These are phyloP conservation scores for Lycopodina hypogea DNA, from an alignment of 37 sponge, comb jelly and placozoan species.

Conservation along the genomic window DNA sequence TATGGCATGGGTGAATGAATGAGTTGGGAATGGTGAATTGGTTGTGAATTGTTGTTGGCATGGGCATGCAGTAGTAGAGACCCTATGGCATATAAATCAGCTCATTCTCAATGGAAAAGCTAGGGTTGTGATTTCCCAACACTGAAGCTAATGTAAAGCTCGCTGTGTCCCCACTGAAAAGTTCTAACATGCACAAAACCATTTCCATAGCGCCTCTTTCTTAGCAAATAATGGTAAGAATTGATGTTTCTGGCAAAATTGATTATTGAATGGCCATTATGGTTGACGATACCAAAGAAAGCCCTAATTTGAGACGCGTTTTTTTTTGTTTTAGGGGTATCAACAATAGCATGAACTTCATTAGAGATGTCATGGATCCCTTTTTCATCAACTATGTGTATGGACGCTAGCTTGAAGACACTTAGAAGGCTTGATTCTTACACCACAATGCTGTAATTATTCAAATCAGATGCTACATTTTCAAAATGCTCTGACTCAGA, in stretches of 20 bases:
- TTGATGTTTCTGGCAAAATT: not conserved
- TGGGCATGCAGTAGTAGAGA: too few species aligned
- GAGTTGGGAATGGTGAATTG: too few species aligned
- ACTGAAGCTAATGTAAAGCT: slow-evolving; percentile 9
- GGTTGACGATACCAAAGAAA: slow-evolving; percentile 35
- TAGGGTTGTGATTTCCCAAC: slow-evolving; percentile 40
- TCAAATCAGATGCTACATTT: too few species aligned
- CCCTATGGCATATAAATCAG: slow-evolving; percentile 29
- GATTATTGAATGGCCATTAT: slow-evolving; percentile 23
- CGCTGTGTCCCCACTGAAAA: slow-evolving; percentile 12
- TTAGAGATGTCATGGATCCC: slow-evolving; percentile 4
- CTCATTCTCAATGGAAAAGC: slow-evolving; percentile 3
- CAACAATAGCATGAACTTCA: too few species aligned
- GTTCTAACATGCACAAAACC: too few species aligned
- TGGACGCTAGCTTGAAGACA: too few species aligned
- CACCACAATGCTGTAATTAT: too few species aligned
- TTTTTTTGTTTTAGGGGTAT: slow-evolving; percentile 13
- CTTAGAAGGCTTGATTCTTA: too few species aligned
- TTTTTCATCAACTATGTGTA: slow-evolving; percentile 8
- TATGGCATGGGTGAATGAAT: too few species aligned
- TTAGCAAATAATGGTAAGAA: not conserved
- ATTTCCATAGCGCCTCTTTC: not conserved
- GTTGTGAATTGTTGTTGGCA: too few species aligned
- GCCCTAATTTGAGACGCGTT: slow-evolving; percentile 24
- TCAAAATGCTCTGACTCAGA: too few species aligned